phyloP scores from a whole-genome alignment of 1,140 invertebrate species.

The Doryteuthis pealeii region DNA sequence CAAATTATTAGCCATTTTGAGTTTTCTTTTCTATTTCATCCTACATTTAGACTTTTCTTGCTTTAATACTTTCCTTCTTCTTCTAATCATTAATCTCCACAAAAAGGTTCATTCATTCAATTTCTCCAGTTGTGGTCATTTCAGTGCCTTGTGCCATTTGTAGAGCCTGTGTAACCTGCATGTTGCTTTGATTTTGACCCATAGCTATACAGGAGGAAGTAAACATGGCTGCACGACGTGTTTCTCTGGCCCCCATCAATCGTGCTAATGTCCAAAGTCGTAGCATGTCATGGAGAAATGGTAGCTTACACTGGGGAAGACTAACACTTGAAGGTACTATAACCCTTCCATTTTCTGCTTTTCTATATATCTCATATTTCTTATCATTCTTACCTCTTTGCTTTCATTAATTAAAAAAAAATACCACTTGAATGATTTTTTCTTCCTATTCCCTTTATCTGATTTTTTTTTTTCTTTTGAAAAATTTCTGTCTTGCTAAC shows the following conservation, averaged over 20 bases:
- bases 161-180: constrained; percentile 17
- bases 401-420: too few species aligned
- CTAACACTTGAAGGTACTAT: constrained; percentile 53
- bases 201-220: constrained; percentile 50
- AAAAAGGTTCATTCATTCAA: neutral
- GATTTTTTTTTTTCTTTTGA: too few species aligned
- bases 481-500: too few species aligned
- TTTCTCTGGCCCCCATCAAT: constrained; percentile 57
- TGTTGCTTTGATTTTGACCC: constrained; percentile 24
- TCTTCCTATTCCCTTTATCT: too few species aligned
- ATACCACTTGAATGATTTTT: too few species aligned
- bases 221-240: constrained; percentile 55
- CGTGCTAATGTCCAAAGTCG: constrained; percentile 54
- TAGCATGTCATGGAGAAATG: constrained; percentile 58
- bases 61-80: neutral
- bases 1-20: too few species aligned
- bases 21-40: too few species aligned
- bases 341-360: constrained; percentile 10
- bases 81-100: neutral
- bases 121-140: constrained; percentile 1
- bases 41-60: neutral
- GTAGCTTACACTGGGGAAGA: constrained; percentile 57
- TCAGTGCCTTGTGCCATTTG: neutral
- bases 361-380: neutral
- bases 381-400: too few species aligned